These are phyloP conservation scores for Oryzaephilus surinamensis DNA, from an alignment of 1,140 invertebrate species.

Conservation along the genomic window DNA sequence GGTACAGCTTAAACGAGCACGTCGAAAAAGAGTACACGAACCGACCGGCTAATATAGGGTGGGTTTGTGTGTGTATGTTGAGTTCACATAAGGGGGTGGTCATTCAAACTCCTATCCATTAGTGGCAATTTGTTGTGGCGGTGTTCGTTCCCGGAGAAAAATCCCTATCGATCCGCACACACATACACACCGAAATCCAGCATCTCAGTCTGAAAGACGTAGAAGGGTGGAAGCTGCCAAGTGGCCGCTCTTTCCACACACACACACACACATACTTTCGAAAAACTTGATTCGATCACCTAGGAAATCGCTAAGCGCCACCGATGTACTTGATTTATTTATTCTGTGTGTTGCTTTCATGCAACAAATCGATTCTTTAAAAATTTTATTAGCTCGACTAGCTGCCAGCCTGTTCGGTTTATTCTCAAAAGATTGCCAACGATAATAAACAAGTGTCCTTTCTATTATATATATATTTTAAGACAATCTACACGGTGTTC, in stretches of 20 bases:
- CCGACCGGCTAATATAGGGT: not conserved
- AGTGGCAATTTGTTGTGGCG: conserved; percentile 18
- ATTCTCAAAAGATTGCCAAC: no score
- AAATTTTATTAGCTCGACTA: conserved; percentile 14
- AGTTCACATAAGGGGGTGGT: no score
- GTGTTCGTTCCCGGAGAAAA: conserved; percentile 10
- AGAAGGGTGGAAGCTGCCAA: no score
- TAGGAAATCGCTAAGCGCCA: no score
- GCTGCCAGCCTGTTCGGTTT: no score
- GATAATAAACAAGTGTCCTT: no score
- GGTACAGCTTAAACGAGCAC: conserved; percentile 18
- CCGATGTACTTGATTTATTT: conserved; percentile 13
- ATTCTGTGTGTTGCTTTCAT: conserved; percentile 14
- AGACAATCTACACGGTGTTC: no score
- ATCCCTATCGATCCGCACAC: conserved; percentile 10
- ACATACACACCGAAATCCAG: no score
- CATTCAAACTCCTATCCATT: conserved; percentile 15
- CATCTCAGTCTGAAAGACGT: no score
- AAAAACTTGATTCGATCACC: conserved; percentile 10
- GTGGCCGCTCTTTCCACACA: no score
- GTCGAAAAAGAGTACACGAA: conserved; percentile 18
- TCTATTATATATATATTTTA: no score
- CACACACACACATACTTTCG: no score
- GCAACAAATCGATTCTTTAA: conserved; percentile 14
- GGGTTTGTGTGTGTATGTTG: not conserved